Conservation (phyloP, 2,888 invertebrate species). For the Drosophila rubida region DNA sequence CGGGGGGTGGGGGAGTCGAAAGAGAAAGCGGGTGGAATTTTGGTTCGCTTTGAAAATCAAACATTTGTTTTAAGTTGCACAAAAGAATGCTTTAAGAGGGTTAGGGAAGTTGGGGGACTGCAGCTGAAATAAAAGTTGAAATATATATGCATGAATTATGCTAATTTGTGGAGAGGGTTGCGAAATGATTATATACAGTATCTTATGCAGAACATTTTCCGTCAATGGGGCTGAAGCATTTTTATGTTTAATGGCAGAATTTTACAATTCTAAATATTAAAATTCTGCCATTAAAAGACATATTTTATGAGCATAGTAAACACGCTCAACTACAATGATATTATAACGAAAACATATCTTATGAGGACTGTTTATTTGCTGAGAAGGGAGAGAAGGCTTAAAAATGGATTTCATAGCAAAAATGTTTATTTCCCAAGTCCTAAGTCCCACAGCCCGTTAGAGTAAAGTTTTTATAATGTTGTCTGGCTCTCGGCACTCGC, state of each 20-base stretch:
- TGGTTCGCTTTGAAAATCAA: not conserved
- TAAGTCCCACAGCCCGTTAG: too few relatives aligned
- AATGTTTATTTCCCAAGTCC: not conserved
- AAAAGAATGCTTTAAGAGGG: not conserved
- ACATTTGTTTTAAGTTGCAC: conserved; percentile 7
- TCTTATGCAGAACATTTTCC: not conserved
- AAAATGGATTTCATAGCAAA: too few relatives aligned
- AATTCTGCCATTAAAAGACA: too few relatives aligned
- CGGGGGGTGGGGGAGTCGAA: accelerated
- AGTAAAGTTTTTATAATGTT: not conserved
- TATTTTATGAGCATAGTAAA: too few relatives aligned
- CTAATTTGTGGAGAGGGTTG: not conserved
- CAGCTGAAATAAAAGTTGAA: not conserved
- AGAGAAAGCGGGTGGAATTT: not conserved
- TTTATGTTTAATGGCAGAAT: too few relatives aligned
- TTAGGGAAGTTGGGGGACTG: not conserved
- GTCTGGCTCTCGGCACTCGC: not conserved
- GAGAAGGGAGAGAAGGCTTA: too few relatives aligned
- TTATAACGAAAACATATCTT: too few relatives aligned
- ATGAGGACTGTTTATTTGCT: too few relatives aligned
- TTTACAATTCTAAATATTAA: too few relatives aligned
- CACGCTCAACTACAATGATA: too few relatives aligned
- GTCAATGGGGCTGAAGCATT: too few relatives aligned
- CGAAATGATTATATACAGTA: not conserved
- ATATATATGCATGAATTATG: not conserved